A percentile compares a stretch with the other conserved stretches of the same genome.
These are phyloP conservation scores for Malacosoma neustria DNA, from an alignment of 2,888 invertebrate genomes.

Conservation along the genomic window DNA sequence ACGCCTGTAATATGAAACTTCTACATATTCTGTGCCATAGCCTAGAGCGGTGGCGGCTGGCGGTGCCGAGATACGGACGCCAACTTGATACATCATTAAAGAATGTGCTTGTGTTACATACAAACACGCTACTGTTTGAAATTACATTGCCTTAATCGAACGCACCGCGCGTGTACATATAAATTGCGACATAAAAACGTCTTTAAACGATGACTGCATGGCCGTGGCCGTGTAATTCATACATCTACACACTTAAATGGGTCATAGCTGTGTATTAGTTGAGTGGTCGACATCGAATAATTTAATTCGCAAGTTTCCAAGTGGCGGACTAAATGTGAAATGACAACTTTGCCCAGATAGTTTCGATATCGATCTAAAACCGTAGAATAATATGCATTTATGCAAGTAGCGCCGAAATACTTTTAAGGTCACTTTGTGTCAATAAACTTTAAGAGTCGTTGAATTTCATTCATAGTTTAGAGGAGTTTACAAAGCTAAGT, in stretches of 20 bases:
- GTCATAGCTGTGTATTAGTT: neutral
- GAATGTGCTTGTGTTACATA: constrained; percentile 30
- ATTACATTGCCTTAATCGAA: constrained; percentile 30
- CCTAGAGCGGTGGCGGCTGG: constrained; percentile 1
- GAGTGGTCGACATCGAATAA: neutral
- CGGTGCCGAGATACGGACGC: constrained; percentile 12
- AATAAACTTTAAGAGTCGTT: no score
- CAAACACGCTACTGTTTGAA: constrained; percentile 30
- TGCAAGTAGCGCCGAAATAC: no score
- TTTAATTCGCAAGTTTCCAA: neutral
- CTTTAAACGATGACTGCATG: constrained; percentile 1
- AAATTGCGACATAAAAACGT: constrained; percentile 14
- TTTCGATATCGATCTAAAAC: no score
- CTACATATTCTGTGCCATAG: neutral
- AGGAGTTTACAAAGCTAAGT: no score
- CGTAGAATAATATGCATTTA: no score
- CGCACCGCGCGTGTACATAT: constrained; percentile 19
- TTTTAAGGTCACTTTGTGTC: no score
- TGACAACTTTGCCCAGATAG: neutral
- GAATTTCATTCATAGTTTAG: no score
- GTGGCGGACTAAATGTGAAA: constrained; percentile 1
- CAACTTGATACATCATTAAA: constrained; percentile 33
- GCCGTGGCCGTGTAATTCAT: neutral
- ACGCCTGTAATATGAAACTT: no score
- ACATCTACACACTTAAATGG: neutral